phyloP scores from a whole-genome alignment of 2,113 vertebrate species.

The Grus americana region DNA sequence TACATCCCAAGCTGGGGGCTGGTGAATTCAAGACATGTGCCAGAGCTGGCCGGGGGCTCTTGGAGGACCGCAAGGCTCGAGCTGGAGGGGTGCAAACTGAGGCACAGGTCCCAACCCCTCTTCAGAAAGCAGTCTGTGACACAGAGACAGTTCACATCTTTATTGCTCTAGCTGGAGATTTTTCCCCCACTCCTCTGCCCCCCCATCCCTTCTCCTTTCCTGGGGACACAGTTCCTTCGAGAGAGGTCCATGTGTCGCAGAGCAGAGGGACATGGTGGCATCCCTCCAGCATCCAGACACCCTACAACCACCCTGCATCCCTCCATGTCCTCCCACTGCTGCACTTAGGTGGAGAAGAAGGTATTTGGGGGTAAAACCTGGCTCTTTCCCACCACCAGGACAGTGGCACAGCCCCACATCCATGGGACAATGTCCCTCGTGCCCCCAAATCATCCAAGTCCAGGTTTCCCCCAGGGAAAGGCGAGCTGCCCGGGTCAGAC shows the following conservation, averaged over 20 bases:
- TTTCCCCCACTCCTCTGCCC: background rate
- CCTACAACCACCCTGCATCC: background rate
- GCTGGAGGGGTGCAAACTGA: background rate
- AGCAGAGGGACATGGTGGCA: background rate
- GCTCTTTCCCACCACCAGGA: background rate
- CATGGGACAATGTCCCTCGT: background rate
- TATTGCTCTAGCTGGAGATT: constrained; percentile 24
- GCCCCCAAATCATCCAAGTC: background rate
- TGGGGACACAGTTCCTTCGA: background rate
- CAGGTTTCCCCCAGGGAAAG: background rate
- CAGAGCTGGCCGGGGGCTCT: background rate
- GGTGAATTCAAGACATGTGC: background rate
- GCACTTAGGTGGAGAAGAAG: background rate
- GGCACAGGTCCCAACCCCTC: background rate
- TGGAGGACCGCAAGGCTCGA: background rate
- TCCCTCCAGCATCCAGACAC: background rate
- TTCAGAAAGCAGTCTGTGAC: background rate
- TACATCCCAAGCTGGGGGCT: background rate
- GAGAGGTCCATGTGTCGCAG: background rate
- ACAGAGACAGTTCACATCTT: background rate
- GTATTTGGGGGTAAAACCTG: background rate
- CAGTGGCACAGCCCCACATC: background rate
- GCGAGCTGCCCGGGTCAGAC: background rate
- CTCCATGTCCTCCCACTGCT: background rate
- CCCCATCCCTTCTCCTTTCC: background rate